Evolutionary conservation across 2,113 vertebrate species (phyloP), one percentile per base, ranked within the genome.

Genomic region (Atrichornis clamosus): DNA sequence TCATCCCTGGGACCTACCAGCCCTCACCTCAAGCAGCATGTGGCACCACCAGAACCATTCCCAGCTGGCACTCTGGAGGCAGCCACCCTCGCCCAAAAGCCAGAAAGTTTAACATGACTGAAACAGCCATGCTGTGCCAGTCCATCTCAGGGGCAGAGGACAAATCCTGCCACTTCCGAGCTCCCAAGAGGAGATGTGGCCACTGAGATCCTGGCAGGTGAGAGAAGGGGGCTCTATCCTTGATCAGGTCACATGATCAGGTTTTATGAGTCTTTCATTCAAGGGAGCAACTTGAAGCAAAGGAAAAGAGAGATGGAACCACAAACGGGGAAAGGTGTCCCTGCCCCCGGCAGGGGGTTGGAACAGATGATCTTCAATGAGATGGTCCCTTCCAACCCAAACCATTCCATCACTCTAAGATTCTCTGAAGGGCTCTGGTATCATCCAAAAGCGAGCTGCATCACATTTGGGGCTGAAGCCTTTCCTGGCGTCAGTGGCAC

Each of bases 51-150:
- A 20, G 39, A 78, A 46, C 5, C 28, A 30, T 37, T 73, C 21
- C 69, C 44, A 50, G 55, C 8, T 32, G 46, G 41, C 50, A 83
- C 13, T 26, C 50, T 44, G 42, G 42, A 89, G 30, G 35, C 63
- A 83, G 13, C 11, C 56, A 89, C 9, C 15, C 18, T 32, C n/a
- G 75, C 39, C 47, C 4, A 15, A 79, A 96, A 80, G 47, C 62
- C 62, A 83, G 56, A 49, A 53, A 72, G 47, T 23, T 39, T 44
- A 47, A 75, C 15, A 5, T 0, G 0, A 46, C 2, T 83, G 52
- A 67, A 89, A 44, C 0, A 3, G 32, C 32, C 37, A 56, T 0
- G 0, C 33, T 37, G 7, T 6, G 35, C 22, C 58, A 78, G 53
- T 39, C 37, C 17, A 8, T 17, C 74, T 46, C 41, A 20, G 44